A percentile compares a stretch with the other conserved stretches of the same genome.
Evolutionary conservation across 2,888 invertebrate genomes (phyloP).

Genomic region (Agrilus mali): DNA sequence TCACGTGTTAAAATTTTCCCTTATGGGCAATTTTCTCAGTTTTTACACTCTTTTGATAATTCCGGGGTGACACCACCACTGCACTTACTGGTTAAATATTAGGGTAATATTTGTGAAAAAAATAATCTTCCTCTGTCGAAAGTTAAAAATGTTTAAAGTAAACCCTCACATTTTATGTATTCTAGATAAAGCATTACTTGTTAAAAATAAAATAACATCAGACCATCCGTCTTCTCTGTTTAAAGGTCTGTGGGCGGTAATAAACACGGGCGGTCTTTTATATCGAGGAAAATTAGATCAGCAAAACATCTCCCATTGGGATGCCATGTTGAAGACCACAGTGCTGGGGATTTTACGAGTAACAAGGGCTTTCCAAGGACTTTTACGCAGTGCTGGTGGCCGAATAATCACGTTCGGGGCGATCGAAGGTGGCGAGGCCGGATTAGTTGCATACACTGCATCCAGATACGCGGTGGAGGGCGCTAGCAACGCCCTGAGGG

Average conservation of each 20-base stretch:
- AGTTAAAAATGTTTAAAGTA: too few relatives aligned
- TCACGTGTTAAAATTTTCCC: too few relatives aligned
- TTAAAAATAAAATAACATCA: neutral
- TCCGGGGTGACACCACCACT: too few relatives aligned
- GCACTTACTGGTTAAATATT: too few relatives aligned
- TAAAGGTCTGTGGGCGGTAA: conserved; percentile 67
- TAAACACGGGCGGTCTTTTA: conserved; percentile 70
- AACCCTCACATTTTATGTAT: too few relatives aligned
- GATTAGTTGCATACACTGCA: conserved; percentile 28
- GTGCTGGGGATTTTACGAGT: conserved; percentile 62
- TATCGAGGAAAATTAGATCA: conserved; percentile 56
- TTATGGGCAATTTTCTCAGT: too few relatives aligned
- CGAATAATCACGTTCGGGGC: conserved; percentile 59
- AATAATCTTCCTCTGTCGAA: too few relatives aligned
- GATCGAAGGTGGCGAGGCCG: conserved; percentile 25
- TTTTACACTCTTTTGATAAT: too few relatives aligned
- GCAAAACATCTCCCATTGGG: conserved; percentile 59
- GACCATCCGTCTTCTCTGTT: conserved; percentile 15
- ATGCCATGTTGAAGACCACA: conserved; percentile 53
- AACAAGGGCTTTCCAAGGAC: conserved; percentile 61
- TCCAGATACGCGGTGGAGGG: conserved; percentile 69
- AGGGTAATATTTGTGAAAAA: too few relatives aligned
- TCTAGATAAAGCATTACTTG: too few relatives aligned
- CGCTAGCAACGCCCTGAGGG: conserved; percentile 59
- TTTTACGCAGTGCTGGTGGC: conserved; percentile 52